Evolutionary conservation across 2,888 invertebrate species (phyloP), one percentile per base, ranked within the genome.

Genomic region (Cataglyphis altisquamis): DNA sequence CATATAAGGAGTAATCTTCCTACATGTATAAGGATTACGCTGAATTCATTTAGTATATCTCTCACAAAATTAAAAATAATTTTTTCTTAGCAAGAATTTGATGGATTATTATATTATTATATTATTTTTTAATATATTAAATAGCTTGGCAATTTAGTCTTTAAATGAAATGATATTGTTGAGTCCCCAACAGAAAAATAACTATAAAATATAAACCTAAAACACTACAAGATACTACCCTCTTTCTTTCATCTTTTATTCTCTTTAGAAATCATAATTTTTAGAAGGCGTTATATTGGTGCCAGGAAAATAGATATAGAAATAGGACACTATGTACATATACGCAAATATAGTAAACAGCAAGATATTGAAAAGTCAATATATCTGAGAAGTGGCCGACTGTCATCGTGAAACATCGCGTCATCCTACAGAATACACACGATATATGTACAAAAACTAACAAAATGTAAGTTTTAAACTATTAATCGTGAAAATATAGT

Each of bases 91-190:
- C 8, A n/a, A 52, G 52, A n/a, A 52, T 8, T 8, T 52, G 3
- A 52, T 18, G 6, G 18, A 6, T 52, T 52, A 52, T 52, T n/a
- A 52, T 52, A 45, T 45, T 41, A 45, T 41, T 48, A n/a, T 48
- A 52, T 52, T 52, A n/a, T 52, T 52, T 52, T n/a, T 48, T 41
- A 41, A 48, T 41, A 41, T 41, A 41, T 52, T 48, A 52, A 52
- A n/a, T 52, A 52, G n/a, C 4, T 52, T n/a, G 1, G n/a, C n/a
- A 52, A n/a, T 52, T 18, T 52, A n/a, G n/a, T n/a, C 52, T 52
- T 52, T 52, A n/a, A 52, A n/a, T 52, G n/a, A 52, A 52, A 52
- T 52, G n/a, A 52, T 52, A n/a, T 52, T n/a, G 52, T 52, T n/a
- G 6, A 48, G 18, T 6, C 8, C 2, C 48, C 52, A n/a, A 52